Evolutionary conservation across 2,888 invertebrate genomes (phyloP), one percentile per base, ranked within the genome.

Genomic region (Phalangium opilio): DNA sequence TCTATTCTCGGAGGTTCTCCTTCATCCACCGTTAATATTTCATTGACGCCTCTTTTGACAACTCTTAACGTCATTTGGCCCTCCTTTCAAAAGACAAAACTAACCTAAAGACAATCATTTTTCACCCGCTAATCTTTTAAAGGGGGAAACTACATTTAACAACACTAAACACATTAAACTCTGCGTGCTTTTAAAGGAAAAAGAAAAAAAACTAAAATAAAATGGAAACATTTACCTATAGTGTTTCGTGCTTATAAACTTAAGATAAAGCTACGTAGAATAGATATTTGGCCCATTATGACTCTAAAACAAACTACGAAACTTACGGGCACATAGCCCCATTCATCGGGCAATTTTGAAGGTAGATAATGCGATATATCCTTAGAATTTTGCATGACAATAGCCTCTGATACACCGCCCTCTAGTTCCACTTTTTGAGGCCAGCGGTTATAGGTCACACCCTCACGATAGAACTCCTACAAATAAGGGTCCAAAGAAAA

Each of bases 21-120:
- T 55, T 79, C 76, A 11, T 81, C 77, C 20, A 91, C 81, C 14
- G 58, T 57, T 42, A 76, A 74, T 59, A 87, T 82, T 61, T 85
- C 86, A 43, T 83, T 83, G 34, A 85, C 74, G 44, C 89, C 90
- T 19, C 93, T 72, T 67, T 85, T 83, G 0, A 95, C 86, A 8
- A 85, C 78, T 15, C 27, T 4, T 8, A 27, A 27, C 5, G 27
- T 27, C 27, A 27, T 27, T 41, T 56, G 50, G 63, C 59, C 49
- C 64, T 64, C 44, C 65, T 66, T 44, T 67, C 67, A 36, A 36
- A 36, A 14, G 17, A 15, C 38, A 36, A 27, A 27, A 27, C 27
- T 27, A 27, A 27, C 27, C 27, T 27, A 27, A 27, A 27, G 27
- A 27, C 27, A 27, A 27, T 27, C 27, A 7, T 27, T 27, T 27